A percentile compares a stretch with the other conserved stretches of the same genome.
These are phyloP conservation scores for Melanotaenia nigrans DNA, from an alignment of 2,797 vertebrate species.

Conservation along the genomic window DNA sequence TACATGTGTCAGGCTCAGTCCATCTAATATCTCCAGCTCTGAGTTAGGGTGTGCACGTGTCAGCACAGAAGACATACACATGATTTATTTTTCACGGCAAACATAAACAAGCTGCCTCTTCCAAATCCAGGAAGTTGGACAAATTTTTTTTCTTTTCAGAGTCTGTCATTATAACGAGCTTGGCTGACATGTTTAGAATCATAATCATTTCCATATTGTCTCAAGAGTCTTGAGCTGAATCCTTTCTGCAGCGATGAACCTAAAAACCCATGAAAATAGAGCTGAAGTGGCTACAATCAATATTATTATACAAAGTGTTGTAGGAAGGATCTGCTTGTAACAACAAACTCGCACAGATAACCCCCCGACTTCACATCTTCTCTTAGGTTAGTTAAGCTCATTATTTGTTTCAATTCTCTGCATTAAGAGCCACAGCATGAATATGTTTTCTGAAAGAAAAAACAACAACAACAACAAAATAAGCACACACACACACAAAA, in stretches of 20 bases:
- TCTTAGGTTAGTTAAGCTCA: not conserved
- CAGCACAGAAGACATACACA: slow-evolving; percentile 4
- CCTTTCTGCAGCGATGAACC: not conserved
- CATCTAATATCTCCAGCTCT: not conserved
- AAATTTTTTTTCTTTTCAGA: not conserved
- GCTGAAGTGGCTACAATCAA: not conserved
- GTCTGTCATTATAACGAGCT: slow-evolving; percentile 7
- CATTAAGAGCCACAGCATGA: not conserved
- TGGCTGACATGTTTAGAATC: not conserved
- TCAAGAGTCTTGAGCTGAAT: not conserved
- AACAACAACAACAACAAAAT: not conserved
- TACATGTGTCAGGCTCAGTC: slow-evolving; percentile 20
- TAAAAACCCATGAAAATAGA: not conserved
- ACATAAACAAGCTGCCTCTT: slow-evolving; percentile 12
- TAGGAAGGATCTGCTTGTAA: not conserved
- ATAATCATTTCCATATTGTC: slow-evolving; percentile 11
- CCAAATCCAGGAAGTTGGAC: not conserved
- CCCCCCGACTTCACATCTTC: not conserved
- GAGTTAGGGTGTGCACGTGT: slow-evolving; percentile 6
- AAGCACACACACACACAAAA: not conserved
- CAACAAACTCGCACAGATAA: not conserved
- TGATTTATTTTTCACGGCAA: not conserved
- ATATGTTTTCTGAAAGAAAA: not conserved
- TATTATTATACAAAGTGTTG: not conserved
- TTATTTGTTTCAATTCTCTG: not conserved